Conservation (phyloP, 2,797 vertebrate species). For the Austrolebias charrua region DNA sequence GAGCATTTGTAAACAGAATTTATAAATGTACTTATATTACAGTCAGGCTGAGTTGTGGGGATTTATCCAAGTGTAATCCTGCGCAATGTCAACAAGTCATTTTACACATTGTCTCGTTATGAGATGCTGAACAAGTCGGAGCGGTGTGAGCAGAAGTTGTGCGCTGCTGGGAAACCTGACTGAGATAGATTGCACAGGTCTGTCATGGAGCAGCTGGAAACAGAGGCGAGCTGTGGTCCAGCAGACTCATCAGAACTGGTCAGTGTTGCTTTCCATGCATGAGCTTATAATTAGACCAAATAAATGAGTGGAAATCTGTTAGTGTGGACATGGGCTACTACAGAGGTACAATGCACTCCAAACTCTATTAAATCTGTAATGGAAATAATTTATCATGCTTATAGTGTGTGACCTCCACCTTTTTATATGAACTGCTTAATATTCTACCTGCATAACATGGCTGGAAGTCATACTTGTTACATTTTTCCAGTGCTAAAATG, state of each 20-base stretch:
- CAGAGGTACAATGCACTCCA: constrained; percentile 55
- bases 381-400: constrained; percentile 76
- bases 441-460: constrained; percentile 58
- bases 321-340: constrained; percentile 45
- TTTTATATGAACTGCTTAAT: constrained; percentile 59
- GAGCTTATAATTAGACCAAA: constrained; percentile 69
- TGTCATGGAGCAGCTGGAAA: constrained; percentile 43
- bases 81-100: constrained; percentile 36
- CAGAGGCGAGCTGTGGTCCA: constrained; percentile 43
- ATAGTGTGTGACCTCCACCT: constrained; percentile 71
- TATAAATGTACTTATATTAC: constrained; percentile 42
- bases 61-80: constrained; percentile 46
- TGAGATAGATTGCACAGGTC: constrained; percentile 66
- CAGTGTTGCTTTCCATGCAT: constrained; percentile 65
- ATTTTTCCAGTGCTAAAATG: constrained; percentile 48
- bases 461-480: constrained; percentile 33
- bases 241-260: constrained; percentile 59
- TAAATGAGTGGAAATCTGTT: constrained; percentile 63
- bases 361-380: constrained; percentile 75
- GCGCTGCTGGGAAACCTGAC: constrained; percentile 62
- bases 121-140: constrained; percentile 58
- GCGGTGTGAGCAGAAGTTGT: constrained; percentile 38
- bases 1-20: constrained; percentile 32
- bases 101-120: constrained; percentile 49
- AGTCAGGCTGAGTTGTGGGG: constrained; percentile 30